These are phyloP conservation scores for Andrena bicolor DNA, from an alignment of 2,888 invertebrate genomes.

Conservation along the genomic window DNA sequence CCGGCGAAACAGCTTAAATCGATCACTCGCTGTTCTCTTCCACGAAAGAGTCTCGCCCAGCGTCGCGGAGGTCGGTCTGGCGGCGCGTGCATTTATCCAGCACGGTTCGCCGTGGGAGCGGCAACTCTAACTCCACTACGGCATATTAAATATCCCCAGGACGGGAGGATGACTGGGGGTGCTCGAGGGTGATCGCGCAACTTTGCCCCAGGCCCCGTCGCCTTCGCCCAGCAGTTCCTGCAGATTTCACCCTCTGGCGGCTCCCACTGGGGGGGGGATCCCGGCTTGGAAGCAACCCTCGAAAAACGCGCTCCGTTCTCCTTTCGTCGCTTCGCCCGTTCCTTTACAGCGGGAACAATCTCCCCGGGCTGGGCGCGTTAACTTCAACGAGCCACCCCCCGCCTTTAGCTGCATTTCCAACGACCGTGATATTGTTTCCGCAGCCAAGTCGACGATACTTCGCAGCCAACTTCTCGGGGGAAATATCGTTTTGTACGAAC, in stretches of 20 bases:
- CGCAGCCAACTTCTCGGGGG: no score
- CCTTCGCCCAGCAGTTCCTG: conserved; percentile 49
- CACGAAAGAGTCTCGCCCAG: conserved; percentile 34
- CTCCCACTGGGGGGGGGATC: background rate
- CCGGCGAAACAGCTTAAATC: conserved; percentile 42
- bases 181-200: conserved; percentile 60
- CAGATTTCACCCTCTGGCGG: conserved; percentile 37
- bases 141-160: conserved; percentile 71
- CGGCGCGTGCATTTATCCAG: conserved; percentile 42
- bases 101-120: conserved; percentile 44
- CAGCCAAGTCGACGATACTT: no score
- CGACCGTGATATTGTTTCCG: no score
- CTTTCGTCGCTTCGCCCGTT: background rate
- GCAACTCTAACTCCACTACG: conserved; percentile 70
- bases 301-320: conserved; percentile 39
- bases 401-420: no score
- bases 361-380: no score
- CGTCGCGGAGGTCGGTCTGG: conserved; percentile 25
- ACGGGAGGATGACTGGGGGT: conserved; percentile 42
- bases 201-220: conserved; percentile 43
- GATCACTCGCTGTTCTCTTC: conserved; percentile 16
- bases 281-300: conserved; percentile 41
- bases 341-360: no score
- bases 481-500: conserved; percentile 34
- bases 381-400: no score